Evolutionary conservation across 1,140 invertebrate species (phyloP), one percentile per base, ranked within the genome.

Genomic region (Lepidurus couesii): DNA sequence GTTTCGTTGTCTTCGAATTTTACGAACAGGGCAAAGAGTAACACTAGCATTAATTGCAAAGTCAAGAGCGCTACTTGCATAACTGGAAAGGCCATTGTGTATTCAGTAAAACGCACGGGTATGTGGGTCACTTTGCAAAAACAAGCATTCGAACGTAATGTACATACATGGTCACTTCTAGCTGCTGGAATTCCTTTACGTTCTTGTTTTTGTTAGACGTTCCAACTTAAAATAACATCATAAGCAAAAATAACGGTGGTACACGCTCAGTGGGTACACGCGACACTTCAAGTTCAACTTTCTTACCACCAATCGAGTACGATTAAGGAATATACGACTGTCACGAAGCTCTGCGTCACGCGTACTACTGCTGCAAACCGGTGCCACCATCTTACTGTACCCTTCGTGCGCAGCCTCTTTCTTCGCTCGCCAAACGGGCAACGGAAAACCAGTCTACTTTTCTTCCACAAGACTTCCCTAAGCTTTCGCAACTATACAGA

Each of bases 321-420:
- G 34, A 13, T 11, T 21, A 65, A 65, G 16, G 21, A n/a, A 13
- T 65, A n/a, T 21, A 65, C 53, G n/a, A 65, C 53, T 65, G 53
- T 65, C 53, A 13, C 53, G 53, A 13, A 65, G 16, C 53, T 65
- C 53, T 21, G 53, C 53, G 21, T 65, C 53, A n/a, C 9, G 8
- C 53, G 53, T 7, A 65, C 53, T 65, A 21, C 16, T 65, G n/a
- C 53, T 65, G n/a, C 53, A 21, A 21, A 13, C 53, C 53, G 53
- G 53, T 65, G 53, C 16, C 53, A 65, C 53, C 53, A 65, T 65
- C 53, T 65, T 65, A 34, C 53, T 65, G 21, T 65, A 65, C 16
- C 53, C 7, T 13, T 7, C 53, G 16, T 65, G 53, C 53, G 53
- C 53, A 65, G 53, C 16, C 53, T 65, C 53, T 65, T 65, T 65